phyloP scores from a whole-genome alignment of 1,140 invertebrate species.

The Drosophila busckii region DNA sequence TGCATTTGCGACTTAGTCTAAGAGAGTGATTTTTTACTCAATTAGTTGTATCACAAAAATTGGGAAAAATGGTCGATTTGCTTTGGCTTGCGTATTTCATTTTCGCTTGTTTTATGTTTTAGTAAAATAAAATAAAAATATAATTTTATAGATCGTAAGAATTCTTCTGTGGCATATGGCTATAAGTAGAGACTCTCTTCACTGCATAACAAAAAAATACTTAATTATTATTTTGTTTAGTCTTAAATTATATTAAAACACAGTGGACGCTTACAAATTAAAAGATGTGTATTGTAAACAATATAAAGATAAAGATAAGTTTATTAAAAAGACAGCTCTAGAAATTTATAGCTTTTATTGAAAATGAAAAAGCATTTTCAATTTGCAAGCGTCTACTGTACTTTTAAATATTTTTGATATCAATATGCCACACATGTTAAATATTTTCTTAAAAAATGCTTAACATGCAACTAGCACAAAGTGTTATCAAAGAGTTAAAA shows the following conservation, averaged over 20 bases:
- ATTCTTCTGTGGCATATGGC: constrained; percentile 27
- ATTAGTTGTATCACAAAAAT: constrained; percentile 69
- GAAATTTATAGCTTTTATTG: too few relatives aligned
- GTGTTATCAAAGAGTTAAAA: too few relatives aligned
- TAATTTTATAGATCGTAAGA: constrained; percentile 10
- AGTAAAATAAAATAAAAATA: constrained; percentile 14
- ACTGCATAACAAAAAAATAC: too few relatives aligned
- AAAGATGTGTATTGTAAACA: too few relatives aligned
- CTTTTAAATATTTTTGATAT: neutral
- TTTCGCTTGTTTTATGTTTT: constrained; percentile 9
- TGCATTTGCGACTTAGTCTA: constrained; percentile 39
- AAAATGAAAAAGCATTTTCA: too few relatives aligned
- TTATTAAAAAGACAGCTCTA: too few relatives aligned
- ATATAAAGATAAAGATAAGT: too few relatives aligned
- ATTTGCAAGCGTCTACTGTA: too few relatives aligned
- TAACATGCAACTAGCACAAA: constrained; percentile 19
- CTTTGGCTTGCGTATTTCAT: constrained; percentile 18
- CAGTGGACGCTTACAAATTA: too few relatives aligned
- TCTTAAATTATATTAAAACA: too few relatives aligned
- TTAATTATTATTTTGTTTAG: too few relatives aligned
- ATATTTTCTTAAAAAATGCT: constrained; percentile 25
- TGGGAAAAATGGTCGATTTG: constrained; percentile 75
- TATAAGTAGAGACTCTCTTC: too few relatives aligned
- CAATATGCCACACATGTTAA: constrained; percentile 27
- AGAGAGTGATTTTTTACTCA: constrained; percentile 11